Percentiles rank a stretch among this genome's conserved stretches.
Conservation (phyloP, 2,888 invertebrate species). For the Ophion ventricosus region DNA sequence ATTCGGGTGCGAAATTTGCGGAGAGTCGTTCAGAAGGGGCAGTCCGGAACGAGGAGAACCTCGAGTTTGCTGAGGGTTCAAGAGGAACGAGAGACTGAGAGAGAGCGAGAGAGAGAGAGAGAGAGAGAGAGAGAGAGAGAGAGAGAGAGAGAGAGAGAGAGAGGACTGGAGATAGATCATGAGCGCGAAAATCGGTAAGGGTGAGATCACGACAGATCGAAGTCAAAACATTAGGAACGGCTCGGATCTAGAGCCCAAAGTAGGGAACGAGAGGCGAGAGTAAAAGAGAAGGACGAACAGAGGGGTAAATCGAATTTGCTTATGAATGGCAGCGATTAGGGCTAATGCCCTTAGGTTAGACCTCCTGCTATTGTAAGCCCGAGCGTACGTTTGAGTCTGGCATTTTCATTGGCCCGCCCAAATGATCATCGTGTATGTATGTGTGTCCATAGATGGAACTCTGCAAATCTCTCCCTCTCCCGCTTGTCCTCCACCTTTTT, state of each 20-base stretch:
- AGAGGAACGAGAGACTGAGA: neutral
- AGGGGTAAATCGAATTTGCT: constrained; percentile 76
- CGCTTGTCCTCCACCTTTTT: neutral
- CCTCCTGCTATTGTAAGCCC: constrained; percentile 70
- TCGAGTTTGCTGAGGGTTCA: neutral
- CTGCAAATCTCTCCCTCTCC: constrained; percentile 4
- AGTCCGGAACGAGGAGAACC: neutral
- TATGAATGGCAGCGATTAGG: constrained; percentile 77
- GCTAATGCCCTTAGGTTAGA: constrained; percentile 73
- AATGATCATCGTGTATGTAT: constrained; percentile 37
- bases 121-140: constrained; percentile 22
- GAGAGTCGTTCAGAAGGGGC: constrained; percentile 16
- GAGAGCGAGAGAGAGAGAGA: constrained; percentile 23
- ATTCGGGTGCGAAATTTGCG: constrained; percentile 45
- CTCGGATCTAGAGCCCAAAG: constrained; percentile 52
- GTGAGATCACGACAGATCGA: constrained; percentile 66
- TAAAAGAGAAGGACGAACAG: constrained; percentile 46
- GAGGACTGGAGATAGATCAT: neutral
- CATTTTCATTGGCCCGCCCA: constrained; percentile 69
- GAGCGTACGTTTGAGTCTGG: constrained; percentile 63
- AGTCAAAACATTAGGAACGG: constrained; percentile 74
- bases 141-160: constrained; percentile 22
- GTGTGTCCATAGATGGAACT: constrained; percentile 24
- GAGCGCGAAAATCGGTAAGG: constrained; percentile 45
- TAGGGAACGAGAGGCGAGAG: constrained; percentile 25